A percentile compares a stretch with the other conserved stretches of the same genome.
phyloP scores from a whole-genome alignment of 35 echinoderm and acorn worm species.

The Patiria miniata region DNA sequence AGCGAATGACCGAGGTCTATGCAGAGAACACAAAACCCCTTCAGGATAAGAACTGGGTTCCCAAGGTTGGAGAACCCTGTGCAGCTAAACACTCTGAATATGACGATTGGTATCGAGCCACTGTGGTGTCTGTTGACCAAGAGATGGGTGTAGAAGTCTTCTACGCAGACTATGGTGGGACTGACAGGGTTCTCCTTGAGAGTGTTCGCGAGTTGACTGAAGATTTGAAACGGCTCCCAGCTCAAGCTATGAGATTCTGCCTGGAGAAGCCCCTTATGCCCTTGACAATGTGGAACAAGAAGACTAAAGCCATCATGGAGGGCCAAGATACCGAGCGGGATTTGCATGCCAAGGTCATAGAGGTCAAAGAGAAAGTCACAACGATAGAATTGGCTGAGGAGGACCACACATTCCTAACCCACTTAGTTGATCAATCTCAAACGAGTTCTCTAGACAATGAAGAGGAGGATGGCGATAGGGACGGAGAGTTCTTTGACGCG shows the following conservation, averaged over 20 bases:
- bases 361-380: not conserved
- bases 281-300: constrained; percentile 8
- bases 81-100: not conserved
- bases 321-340: not conserved
- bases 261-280: not conserved
- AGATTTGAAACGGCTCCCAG: not conserved
- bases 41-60: not conserved
- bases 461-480: constrained; percentile 28
- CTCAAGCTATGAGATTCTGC: not conserved
- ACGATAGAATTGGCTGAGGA: not conserved
- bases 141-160: not conserved
- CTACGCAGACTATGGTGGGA: constrained; percentile 18
- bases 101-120: constrained; percentile 35
- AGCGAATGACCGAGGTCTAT: constrained; percentile 26
- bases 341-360: constrained; percentile 3
- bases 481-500: constrained; percentile 41
- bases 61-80: constrained; percentile 12
- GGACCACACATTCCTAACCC: not conserved
- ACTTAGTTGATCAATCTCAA: constrained; percentile 4
- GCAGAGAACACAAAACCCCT: not conserved
- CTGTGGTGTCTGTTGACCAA: constrained; percentile 18
- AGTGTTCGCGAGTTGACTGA: not conserved
- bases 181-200: not conserved
- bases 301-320: constrained; percentile 20
- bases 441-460: constrained; percentile 1